phyloP scores from a whole-genome alignment of 2,888 invertebrate species.

The Acrocyrtus sp. region DNA sequence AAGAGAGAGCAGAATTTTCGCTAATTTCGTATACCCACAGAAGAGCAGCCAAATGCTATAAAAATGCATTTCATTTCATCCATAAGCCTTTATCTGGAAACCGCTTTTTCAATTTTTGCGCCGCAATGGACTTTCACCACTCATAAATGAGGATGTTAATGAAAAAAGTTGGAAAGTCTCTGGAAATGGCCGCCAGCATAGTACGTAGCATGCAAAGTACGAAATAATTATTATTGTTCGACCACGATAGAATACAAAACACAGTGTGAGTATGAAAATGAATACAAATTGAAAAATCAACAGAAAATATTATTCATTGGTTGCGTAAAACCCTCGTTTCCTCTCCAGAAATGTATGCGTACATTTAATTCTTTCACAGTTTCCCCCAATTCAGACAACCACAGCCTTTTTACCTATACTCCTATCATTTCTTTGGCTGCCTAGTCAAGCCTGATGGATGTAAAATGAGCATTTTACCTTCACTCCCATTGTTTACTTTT shows the following conservation, averaged over 20 bases:
- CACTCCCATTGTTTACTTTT: not conserved
- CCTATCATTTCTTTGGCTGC: not conserved
- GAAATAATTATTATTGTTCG: no score
- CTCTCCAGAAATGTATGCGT: no score
- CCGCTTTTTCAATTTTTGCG: no score
- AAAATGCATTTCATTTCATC: not conserved
- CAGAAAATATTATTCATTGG: slow-evolving; percentile 18
- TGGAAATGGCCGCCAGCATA: no score
- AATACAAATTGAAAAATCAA: slow-evolving; percentile 20
- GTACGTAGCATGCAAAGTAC: no score
- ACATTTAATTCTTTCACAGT: no score
- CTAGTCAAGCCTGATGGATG: not conserved
- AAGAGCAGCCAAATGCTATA: not conserved
- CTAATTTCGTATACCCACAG: no score
- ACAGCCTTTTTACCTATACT: no score
- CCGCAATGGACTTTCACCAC: not conserved
- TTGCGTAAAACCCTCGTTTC: not conserved
- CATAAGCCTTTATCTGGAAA: no score
- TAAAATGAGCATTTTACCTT: not conserved
- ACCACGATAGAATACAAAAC: not conserved
- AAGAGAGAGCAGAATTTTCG: no score
- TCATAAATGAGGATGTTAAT: not conserved
- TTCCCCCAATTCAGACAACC: no score
- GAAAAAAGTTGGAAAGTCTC: no score
- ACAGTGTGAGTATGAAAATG: not conserved